A percentile compares a stretch with the other conserved stretches of the same genome.
These are phyloP conservation scores for Euzetes globulus DNA, from an alignment of 2,888 invertebrate genomes.

Conservation along the genomic window DNA sequence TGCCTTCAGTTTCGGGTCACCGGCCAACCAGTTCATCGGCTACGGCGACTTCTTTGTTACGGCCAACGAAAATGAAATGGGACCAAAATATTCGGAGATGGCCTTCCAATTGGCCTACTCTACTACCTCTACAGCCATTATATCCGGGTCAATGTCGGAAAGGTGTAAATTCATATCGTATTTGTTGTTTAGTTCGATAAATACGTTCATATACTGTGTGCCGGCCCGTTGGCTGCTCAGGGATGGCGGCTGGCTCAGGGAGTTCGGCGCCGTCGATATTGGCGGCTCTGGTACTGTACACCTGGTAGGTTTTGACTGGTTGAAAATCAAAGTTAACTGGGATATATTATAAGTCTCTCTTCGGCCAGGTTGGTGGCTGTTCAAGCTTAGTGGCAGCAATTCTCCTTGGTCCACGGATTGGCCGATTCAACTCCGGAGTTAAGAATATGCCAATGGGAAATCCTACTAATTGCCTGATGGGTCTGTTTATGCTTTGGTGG, in stretches of 20 bases:
- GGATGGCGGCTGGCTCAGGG: slow-evolving; percentile 44
- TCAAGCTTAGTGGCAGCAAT: slow-evolving; percentile 77
- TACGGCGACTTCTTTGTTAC: slow-evolving; percentile 75
- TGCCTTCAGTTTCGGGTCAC: slow-evolving; percentile 76
- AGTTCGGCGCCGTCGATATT: slow-evolving; percentile 46
- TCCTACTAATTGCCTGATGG: slow-evolving; percentile 84
- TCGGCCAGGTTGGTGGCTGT: not conserved
- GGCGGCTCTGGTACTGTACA: slow-evolving; percentile 64
- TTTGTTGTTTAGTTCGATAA: slow-evolving; percentile 76
- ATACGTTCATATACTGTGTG: slow-evolving; percentile 81
- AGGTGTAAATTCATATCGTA: slow-evolving; percentile 70
- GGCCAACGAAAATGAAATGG: slow-evolving; percentile 61
- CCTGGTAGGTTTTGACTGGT: slow-evolving; percentile 69
- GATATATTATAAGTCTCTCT: not conserved
- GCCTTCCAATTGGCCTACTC: slow-evolving; percentile 79
- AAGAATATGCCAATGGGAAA: slow-evolving; percentile 70
- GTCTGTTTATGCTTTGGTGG: slow-evolving; percentile 87
- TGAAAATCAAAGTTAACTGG: not conserved
- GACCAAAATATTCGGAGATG: slow-evolving; percentile 76
- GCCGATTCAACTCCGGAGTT: slow-evolving; percentile 58
- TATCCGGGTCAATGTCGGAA: slow-evolving; percentile 91
- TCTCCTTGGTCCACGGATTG: slow-evolving; percentile 79
- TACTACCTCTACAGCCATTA: slow-evolving; percentile 81
- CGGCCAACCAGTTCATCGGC: slow-evolving; percentile 63
- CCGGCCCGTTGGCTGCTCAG: slow-evolving; percentile 58